Conservation (phyloP, 2,888 invertebrate species). For the Oeneis ivallda region DNA sequence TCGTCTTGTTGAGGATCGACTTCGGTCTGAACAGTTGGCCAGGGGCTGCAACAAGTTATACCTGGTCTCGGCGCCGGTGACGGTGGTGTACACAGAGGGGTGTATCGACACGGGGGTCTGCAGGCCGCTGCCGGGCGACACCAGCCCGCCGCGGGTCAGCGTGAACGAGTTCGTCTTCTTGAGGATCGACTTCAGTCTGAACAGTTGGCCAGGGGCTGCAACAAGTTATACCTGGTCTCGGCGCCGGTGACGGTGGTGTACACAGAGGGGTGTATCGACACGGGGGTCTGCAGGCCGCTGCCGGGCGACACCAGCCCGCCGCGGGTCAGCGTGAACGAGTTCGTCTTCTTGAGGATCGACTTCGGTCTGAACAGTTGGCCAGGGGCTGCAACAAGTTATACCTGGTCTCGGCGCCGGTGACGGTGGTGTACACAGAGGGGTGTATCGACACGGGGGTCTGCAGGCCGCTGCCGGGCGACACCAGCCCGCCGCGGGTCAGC, state of each 20-base stretch:
- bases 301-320: slow-evolving; percentile 70
- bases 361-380: slow-evolving; percentile 83
- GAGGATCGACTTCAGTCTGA: slow-evolving; percentile 90
- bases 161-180: slow-evolving; percentile 97
- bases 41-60: slow-evolving; percentile 54
- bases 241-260: no score
- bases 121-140: slow-evolving; percentile 76
- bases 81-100: no score
- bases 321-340: slow-evolving; percentile 88
- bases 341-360: slow-evolving; percentile 96
- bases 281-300: slow-evolving; percentile 69
- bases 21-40: slow-evolving; percentile 83
- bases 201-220: slow-evolving; percentile 71
- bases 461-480: slow-evolving; percentile 76
- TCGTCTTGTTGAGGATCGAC: slow-evolving; percentile 96
- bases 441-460: slow-evolving; percentile 48
- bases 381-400: slow-evolving; percentile 54
- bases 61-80: no score
- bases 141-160: slow-evolving; percentile 73
- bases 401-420: no score
- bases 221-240: not conserved
- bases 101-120: slow-evolving; percentile 48
- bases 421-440: no score
- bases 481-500: slow-evolving; percentile 73
- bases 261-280: slow-evolving; percentile 45